These are phyloP conservation scores for Streptopelia turtur DNA, from an alignment of 2,797 vertebrate species.

Conservation along the genomic window DNA sequence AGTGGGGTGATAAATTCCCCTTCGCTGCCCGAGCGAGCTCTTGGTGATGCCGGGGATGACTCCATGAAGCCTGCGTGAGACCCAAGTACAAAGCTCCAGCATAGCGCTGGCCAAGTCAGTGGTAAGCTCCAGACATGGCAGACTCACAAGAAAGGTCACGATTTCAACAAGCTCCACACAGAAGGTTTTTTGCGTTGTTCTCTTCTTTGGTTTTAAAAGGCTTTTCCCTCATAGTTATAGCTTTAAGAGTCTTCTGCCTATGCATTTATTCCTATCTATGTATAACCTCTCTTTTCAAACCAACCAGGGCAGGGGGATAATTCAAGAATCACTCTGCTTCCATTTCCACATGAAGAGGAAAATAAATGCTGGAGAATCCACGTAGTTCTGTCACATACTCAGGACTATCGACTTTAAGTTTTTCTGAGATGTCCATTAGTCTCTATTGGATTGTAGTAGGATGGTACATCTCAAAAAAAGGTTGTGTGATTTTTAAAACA, in stretches of 20 bases:
- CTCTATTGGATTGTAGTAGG: not conserved
- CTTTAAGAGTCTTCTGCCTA: not conserved
- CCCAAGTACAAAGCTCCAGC: not conserved
- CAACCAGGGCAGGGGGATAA: not conserved
- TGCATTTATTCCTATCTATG: not conserved
- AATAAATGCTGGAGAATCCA: not conserved
- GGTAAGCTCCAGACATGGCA: not conserved
- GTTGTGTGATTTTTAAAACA: not conserved
- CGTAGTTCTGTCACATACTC: not conserved
- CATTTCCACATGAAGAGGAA: not conserved
- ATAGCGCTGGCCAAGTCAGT: not conserved
- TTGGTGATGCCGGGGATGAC: not conserved
- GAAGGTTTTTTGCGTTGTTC: rapidly evolving
- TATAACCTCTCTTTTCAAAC: not conserved
- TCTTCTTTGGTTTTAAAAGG: not conserved
- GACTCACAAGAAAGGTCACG: not conserved
- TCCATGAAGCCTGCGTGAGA: not conserved
- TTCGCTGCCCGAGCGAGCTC: not conserved
- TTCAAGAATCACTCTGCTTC: not conserved
- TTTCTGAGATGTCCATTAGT: not conserved
- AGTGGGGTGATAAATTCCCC: not conserved
- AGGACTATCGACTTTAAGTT: not conserved
- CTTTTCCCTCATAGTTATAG: not conserved
- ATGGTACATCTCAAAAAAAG: not conserved
- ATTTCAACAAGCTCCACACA: not conserved